Evolutionary conservation across 2,888 invertebrate species (phyloP), one percentile per base, ranked within the genome.

Genomic region (Isotomurus palustris): DNA sequence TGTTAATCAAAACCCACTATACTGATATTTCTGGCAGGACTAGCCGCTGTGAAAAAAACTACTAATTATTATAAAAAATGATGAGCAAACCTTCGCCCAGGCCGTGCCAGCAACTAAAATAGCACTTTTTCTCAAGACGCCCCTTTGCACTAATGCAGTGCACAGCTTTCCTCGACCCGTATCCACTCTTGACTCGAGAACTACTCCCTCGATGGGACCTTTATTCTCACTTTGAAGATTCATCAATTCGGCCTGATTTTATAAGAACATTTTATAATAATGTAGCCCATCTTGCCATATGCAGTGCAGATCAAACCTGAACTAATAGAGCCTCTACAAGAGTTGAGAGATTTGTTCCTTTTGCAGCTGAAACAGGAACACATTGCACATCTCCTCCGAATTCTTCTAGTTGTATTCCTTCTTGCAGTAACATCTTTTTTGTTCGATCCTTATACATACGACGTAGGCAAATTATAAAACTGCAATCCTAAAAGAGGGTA

Each of bases 371-470:
- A 60, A 99, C 85, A 0, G 87, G 85, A 53, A 99, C 84, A 2
- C 87, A 84, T 76, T 95, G 96, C 1, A 91, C 81, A 61, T 96
- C 94, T 0, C 99, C 97, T 0, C 96, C 96, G 53, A 85, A 75
- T 17, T 86, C 87, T 76, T 99, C 97, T 41, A 91, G 82, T 25
- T 86, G 79, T 10, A 99, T 78, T 5, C 90, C 92, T 73, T 87
- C 82, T 71, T 85, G 81, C 1, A 88, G 76, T 14, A 99, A 78
- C 75, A 86, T 85, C 24, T 79, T 79, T 75, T 90, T 84, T 1
- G 90, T 85, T 56, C 81, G 79, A 53, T 85, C 84, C 88, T 91
- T n/a, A n/a, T n/a, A n/a, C n/a, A n/a, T n/a, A n/a, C n/a, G n/a
- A n/a, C n/a, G n/a, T n/a, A n/a, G n/a, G 71, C 44, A 73, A 73